Base-by-base conservation (phyloP, 2,113 vertebrate species). In the Cichladusa arquata region DNA sequence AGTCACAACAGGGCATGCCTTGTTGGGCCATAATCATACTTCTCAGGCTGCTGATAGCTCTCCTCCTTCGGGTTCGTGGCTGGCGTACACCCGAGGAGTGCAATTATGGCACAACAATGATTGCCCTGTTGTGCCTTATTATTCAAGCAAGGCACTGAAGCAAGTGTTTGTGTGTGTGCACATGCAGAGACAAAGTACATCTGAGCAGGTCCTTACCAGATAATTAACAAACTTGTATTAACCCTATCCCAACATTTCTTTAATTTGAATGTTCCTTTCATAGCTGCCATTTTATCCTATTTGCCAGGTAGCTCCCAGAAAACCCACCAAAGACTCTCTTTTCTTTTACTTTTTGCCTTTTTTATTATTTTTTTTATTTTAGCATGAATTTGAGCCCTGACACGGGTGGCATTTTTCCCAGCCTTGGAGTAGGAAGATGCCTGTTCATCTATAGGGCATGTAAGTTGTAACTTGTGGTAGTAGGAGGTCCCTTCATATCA, bases 91-190 rank as follows among this genome's bases (percentile, higher is more conserved):
- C 94, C 31, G 61, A 95, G 94, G 95, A 93, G 95, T 88, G 92
- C 93, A 97, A 95, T 97, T 97, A 97, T 38, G 40, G 77, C 50
- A 92, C 88, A 90, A 86, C 93, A 96, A 67, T 93, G 93, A 96
- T 96, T 96, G 94, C 96, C 95, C 95, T 97, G 94, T 94, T 95
- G 96, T 91, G 96, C 81, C 92, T 97, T 96, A 97, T 97, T 97
- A 96, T 97, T 95, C 96, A 94, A 76, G 92, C 65, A 53, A 81
- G 86, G 72, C 66, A 91, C 60, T 90, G 86, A 95, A 93, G 77
- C 92, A 95, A 97, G 95, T 97, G 96, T 96, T 95, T 95, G 95
- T 96, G 81, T 97, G 87, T 5, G 57, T 93, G 91, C 91, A 74
- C 97, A 94, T 80, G 97, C 95, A 94, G 96, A 95, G 97, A 88